Evolutionary conservation across 2,888 invertebrate genomes (phyloP).

Genomic region (Sycophila texana): DNA sequence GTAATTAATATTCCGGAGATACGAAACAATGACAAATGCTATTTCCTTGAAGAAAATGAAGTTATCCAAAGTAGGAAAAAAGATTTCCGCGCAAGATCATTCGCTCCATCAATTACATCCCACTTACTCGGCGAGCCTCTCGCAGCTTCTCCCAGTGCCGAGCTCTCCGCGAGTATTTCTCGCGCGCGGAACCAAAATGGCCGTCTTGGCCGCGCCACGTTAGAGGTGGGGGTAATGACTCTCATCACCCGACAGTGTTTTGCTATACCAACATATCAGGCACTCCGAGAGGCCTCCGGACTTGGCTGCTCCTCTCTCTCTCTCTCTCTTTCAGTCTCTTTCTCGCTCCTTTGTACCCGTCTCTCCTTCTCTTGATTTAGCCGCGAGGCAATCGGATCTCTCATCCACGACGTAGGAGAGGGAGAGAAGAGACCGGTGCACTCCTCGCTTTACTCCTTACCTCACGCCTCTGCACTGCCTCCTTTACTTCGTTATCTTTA

Average conservation of each 20-base stretch:
- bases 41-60: too few species aligned
- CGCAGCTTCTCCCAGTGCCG: not conserved
- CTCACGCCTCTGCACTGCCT: not conserved
- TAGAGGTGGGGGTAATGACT: constrained; percentile 73
- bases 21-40: too few species aligned
- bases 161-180: not conserved
- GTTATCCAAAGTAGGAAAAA: too few species aligned
- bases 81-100: constrained; percentile 44
- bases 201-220: constrained; percentile 60
- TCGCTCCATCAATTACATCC: constrained; percentile 5
- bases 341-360: not conserved
- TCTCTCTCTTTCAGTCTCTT: not conserved
- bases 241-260: constrained; percentile 75
- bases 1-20: too few species aligned
- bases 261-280: constrained; percentile 73
- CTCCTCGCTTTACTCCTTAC: too few species aligned
- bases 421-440: too few species aligned
- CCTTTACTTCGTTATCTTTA: not conserved
- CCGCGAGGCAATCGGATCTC: constrained; percentile 1
- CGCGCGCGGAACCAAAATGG: constrained; percentile 72
- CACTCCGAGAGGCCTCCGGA: constrained; percentile 51
- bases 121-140: constrained; percentile 1
- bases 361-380: constrained; percentile 1
- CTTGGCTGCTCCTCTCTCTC: constrained; percentile 45
- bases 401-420: not conserved